Evolutionary conservation across 2,888 invertebrate genomes (phyloP), one percentile per base, ranked within the genome.

Genomic region (Dugesia japonica): DNA sequence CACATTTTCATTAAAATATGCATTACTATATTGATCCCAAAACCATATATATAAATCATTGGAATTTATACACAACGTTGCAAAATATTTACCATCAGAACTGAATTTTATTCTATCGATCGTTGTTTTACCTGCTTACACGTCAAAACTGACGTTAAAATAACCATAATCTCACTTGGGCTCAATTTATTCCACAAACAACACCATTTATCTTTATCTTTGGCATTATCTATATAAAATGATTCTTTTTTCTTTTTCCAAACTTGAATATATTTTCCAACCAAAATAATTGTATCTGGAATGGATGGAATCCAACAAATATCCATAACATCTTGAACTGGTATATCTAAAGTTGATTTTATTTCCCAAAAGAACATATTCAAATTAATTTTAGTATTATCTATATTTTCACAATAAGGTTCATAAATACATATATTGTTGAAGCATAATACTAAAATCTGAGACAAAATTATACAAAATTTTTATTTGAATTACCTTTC

Each of bases 371-470:
- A 20, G 17, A 9, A 56, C 1, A 9, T 56, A 23, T 56, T 23
- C 4, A 56, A 56, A 56, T 23, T 1, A n/a, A 4, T 20, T n/a
- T 20, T 1, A 13, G n/a, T 13, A 9, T 38, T 13, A 38, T 56
- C 56, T 20, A 20, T 4, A 9, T 1, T 23, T 56, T 56, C 17
- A 56, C 56, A n/a, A n/a, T 56, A n/a, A 20, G 98, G 97, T 85
- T 98, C 98, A 86, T 93, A 97, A 83, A 98, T 92, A 86, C 92
- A 92, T 80, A 98, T 91, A 87, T 91, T 91, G 82, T 91, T 91
- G 81, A 93, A 93, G 87, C 95, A 97, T 1, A 94, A 93, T 0
- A 95, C 97, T 71, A 95, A 95, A 82, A 98, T 95, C 88, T 86
- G 81, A 13, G 81, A 80, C 33, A 71, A 72, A 71, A 76, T 26